Base-by-base conservation (phyloP, 2,113 vertebrate genomes). In the Neolamprologus kungweensis region DNA sequence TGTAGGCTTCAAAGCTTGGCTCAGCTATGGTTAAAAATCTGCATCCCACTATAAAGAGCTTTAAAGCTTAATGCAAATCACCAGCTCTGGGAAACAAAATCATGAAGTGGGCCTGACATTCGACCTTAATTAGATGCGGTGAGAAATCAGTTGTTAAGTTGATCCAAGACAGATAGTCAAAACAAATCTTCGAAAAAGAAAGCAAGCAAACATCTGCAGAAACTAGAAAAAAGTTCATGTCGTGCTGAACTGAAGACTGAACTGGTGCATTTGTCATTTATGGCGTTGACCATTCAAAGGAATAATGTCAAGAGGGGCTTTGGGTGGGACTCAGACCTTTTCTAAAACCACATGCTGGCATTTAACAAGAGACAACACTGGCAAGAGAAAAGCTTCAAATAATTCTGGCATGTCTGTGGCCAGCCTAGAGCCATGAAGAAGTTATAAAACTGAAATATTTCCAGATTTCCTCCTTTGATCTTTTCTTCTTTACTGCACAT, bases 401-500 rank as follows among this genome's bases (percentile, higher is more conserved):
- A 85, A 87, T 31, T 88, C 82, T 87, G 88, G 82, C 83, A 81
- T 80, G 83, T 71, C 71, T 19, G 4, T 31, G 14, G 84, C 81
- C 88, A 87, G 90, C 84, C 75, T 45, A 1, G 58, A 80, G 85
- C 54, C 60, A 89, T 23, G 47, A 80, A 83, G 7, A 58, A 33
- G 57, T 84, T 80, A 88, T 81, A 50, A 93, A 88, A 75, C 78
- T 57, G 28, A 92, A 91, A 92, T 89, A 85, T 85, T 88, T 89
- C 86, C 85, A 90, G 78, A 90, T 93, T 88, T 93, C 45, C 16
- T 14, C 23, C 84, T 80, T 82, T 93, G 31, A 68, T 89, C 89
- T 85, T 88, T 86, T 35, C 47, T 40, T 50, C n/a, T 81, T 63
- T n/a, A 9, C 23, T 23, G 31, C 42, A 51, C 45, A 57, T 75